Evolutionary conservation across 2,113 vertebrate genomes (phyloP), one percentile per base, ranked within the genome.

Genomic region (Alethe castanea): DNA sequence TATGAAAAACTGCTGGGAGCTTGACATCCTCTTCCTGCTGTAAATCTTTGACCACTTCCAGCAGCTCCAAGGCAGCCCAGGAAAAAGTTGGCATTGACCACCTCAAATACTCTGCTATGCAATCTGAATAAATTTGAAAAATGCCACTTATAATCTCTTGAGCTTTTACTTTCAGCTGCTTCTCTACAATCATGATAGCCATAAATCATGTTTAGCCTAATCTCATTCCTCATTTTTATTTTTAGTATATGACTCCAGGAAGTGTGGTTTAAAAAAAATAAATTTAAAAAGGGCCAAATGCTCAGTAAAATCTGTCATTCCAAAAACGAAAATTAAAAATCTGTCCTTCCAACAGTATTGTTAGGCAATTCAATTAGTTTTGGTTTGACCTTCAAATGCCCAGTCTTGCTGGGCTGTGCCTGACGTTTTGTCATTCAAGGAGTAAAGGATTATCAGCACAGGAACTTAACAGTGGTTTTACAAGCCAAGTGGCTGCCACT

Each of bases 191-290:
- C 61, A 22, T 33, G 64, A 64, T n/a, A 77, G 61, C 80, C 50
- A 24, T 88, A 95, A 92, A 81, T 93, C 36, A 65, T 6, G 20
- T 66, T 92, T 85, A 82, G 45, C 74, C 59, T 79, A 65, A 72
- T 82, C 42, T 88, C 33, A 56, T 87, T 91, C 44, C 35, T 78
- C 66, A 54, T 52, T 94, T 87, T 88, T 93, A 88, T 78, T 95
- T 92, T 95, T 86, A 94, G 72, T 45, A 40, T 33, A 81, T 73
- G 50, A 90, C 64, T 86, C 38, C 11, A 48, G 80, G 56, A 91
- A 74, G 47, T 24, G 56, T 50, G 29, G 26, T 60, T 93, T 86
- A 10, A 50, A 85, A 50, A 82, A 81, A 77, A 67, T 24, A 25
- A 26, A 12, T 69, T 47, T 15, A 36, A 73, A 35, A 60, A 88